Evolutionary conservation across 2,797 vertebrate genomes (phyloP), one percentile per base, ranked within the genome.

Genomic region (Synanceia verrucosa): DNA sequence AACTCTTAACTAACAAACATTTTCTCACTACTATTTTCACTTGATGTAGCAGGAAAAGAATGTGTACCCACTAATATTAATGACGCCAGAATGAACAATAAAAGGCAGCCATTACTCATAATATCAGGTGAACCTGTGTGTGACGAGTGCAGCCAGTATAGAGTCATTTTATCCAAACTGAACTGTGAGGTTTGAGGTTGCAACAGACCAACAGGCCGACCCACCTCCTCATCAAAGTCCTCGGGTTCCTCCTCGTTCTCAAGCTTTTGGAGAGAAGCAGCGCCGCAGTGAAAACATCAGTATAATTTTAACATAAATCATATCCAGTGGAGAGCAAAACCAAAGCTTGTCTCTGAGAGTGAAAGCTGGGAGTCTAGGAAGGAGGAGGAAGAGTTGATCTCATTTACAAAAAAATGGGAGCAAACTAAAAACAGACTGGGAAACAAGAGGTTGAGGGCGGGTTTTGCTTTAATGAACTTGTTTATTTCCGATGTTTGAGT

Each of bases 241-340:
- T 94, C 91, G 0, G 89, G 83, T 47, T 95, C 94, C 74, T 94
- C 94, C 88, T 93, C 92, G 16, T 93, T 70, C 79, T 94, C 93
- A 75, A 93, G 86, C 93, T 95, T 90, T 79, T 6, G 74, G 56
- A 33, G 10, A 75, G 53, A 86, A 81, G 80, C 44, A 53, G 65
- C 59, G 70, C 2, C 23, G n/a, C 1, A 18, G 41, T 24, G 31
- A 50, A 64, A 37, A 39, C 12, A 34, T 53, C 14, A 61, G 41
- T 26, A 3, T 41, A 51, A 36, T 28, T 47, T 36, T 50, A 6
- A 73, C 21, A 72, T 5, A 16, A n/a, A 53, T 51, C 11, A 33
- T 4, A 68, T 46, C 21, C 65, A 14, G 26, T 21, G 19, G 9
- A 47, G 9, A 60, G 21, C 5, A 18, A 46, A 47, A 53, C 4